Percentiles rank a stretch among this genome's conserved stretches.
Conservation (phyloP, 2,113 vertebrate genomes). For the Pseudopodoces humilis region DNA sequence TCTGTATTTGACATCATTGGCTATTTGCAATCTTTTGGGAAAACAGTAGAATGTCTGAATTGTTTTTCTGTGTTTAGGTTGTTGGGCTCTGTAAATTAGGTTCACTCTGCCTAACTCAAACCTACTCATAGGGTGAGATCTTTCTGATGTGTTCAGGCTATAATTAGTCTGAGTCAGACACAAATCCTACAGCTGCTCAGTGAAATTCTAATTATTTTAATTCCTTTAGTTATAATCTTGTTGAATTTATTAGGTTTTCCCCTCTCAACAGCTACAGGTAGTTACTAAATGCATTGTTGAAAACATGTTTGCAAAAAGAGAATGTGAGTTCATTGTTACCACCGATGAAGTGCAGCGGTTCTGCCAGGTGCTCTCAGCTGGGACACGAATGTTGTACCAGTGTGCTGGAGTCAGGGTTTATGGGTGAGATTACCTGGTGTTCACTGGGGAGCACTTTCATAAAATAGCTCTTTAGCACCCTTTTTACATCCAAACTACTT, state of each 20-base stretch:
- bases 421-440: not conserved
- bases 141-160: not conserved
- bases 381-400: fast-evolving
- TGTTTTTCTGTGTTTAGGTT: not conserved
- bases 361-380: not conserved
- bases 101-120: not conserved
- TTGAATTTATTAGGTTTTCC: conserved; percentile 9
- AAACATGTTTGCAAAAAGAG: not conserved
- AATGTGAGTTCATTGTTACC: not conserved
- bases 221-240: not conserved
- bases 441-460: not conserved
- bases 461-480: not conserved
- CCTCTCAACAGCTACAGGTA: not conserved
- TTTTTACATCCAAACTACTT: not conserved
- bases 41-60: not conserved
- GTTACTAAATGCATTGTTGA: not conserved
- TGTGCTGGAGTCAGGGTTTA: not conserved
- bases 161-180: conserved; percentile 18
- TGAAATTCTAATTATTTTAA: conserved; percentile 35
- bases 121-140: not conserved
- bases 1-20: not conserved
- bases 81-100: not conserved
- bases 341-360: not conserved
- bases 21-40: not conserved
- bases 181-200: not conserved